A percentile compares a stretch with the other conserved stretches of the same genome.
phyloP scores from a whole-genome alignment of 2,113 vertebrate genomes.

The Martes martes region DNA sequence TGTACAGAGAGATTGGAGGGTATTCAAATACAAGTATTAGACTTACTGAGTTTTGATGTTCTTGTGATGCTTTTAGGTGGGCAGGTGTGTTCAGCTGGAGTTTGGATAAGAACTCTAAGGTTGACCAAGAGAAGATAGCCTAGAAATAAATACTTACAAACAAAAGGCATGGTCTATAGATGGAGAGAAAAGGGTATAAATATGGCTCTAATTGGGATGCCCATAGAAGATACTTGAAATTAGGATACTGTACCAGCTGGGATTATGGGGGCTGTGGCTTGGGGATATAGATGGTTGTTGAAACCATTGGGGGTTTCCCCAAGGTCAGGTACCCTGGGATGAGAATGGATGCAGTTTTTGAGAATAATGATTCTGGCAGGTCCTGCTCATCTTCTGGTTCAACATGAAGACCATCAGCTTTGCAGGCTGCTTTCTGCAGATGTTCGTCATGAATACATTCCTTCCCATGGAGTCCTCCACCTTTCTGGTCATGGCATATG shows the following conservation, averaged over 20 bases:
- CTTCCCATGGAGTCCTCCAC: conserved; percentile 65
- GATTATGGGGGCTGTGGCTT: background rate
- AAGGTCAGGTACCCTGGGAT: background rate
- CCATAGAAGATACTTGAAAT: background rate
- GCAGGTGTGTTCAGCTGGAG: background rate
- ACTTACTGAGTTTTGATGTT: background rate
- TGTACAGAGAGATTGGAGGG: background rate
- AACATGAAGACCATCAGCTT: conserved; percentile 65
- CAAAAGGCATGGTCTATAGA: background rate
- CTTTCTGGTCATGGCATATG: conserved; percentile 68
- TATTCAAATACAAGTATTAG: background rate
- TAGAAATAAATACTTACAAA: background rate
- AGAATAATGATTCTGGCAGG: conserved; percentile 49
- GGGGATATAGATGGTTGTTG: background rate
- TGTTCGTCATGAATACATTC: conserved; percentile 74
- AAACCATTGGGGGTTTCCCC: background rate
- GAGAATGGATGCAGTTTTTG: background rate
- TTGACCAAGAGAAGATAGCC: background rate
- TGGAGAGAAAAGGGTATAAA: background rate
- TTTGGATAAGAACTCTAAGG: background rate
- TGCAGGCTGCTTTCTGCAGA: conserved; percentile 66
- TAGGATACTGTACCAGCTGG: background rate
- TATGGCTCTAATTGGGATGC: background rate
- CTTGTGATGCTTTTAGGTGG: background rate
- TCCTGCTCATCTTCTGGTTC: conserved; percentile 73